A percentile compares a stretch with the other conserved stretches of the same genome.
Evolutionary conservation across 2,113 vertebrate genomes (phyloP).

Genomic region (Daboia siamensis): DNA sequence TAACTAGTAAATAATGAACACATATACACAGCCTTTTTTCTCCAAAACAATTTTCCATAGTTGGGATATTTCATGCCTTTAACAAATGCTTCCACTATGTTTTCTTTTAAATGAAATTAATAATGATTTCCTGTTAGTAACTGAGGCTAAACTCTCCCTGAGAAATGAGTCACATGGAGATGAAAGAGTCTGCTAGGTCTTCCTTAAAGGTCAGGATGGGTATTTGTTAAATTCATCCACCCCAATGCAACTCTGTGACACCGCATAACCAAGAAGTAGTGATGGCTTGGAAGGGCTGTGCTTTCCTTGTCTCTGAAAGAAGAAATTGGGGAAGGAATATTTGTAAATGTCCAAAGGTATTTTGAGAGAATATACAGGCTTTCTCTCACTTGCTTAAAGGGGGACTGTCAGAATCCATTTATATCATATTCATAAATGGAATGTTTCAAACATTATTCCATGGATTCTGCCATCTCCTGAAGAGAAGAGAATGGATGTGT

Average conservation of each 20-base stretch:
- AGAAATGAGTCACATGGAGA: not conserved
- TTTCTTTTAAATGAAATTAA: conserved; percentile 19
- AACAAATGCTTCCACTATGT: not conserved
- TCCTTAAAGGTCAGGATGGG: not conserved
- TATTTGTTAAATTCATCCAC: accelerated
- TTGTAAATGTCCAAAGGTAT: conserved; percentile 16
- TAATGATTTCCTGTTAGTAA: not conserved
- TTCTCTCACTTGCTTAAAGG: not conserved
- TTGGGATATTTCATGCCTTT: accelerated
- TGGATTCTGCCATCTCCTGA: too few species aligned
- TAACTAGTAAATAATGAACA: not conserved
- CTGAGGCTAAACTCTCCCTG: not conserved
- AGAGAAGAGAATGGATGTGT: too few species aligned
- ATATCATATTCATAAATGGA: too few species aligned
- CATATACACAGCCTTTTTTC: not conserved
- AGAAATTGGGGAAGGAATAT: accelerated
- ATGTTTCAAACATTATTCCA: too few species aligned
- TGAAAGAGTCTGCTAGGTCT: not conserved
- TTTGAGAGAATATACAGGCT: not conserved
- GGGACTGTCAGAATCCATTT: too few species aligned
- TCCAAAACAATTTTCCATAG: not conserved
- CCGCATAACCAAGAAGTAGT: not conserved
- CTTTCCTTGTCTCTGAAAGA: not conserved
- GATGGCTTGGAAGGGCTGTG: accelerated
- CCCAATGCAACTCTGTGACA: accelerated